Evolutionary conservation across 2,113 vertebrate genomes (phyloP).

Genomic region (Neotoma lepida): DNA sequence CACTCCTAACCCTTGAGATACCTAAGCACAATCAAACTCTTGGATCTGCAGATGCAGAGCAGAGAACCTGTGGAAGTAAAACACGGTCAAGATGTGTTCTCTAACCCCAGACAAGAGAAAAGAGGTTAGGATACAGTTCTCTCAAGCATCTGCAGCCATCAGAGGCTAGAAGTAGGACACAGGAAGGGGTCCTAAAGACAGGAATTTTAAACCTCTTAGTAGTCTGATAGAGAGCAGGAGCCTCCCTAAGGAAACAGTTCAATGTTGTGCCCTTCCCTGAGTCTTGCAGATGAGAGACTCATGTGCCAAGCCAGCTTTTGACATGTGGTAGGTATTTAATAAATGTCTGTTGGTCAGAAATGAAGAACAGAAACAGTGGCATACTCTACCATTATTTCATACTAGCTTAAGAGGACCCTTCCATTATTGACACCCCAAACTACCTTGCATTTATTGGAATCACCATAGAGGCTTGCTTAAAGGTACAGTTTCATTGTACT

Average conservation of each 20-base stretch:
- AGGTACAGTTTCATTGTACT: not conserved
- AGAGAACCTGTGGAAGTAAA: not conserved
- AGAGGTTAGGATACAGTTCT: not conserved
- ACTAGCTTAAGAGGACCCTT: constrained; percentile 27
- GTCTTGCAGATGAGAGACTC: not conserved
- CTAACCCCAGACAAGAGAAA: constrained; percentile 2
- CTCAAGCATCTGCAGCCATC: constrained; percentile 20
- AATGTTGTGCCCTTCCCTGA: not conserved
- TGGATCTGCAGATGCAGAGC: not conserved
- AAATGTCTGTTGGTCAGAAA: constrained; percentile 43
- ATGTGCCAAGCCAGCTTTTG: not conserved
- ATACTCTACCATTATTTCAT: not conserved
- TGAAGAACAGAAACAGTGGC: constrained; percentile 14
- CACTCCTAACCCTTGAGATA: not conserved
- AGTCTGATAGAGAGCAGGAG: not conserved
- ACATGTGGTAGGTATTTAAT: constrained; percentile 6
- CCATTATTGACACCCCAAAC: constrained; percentile 19
- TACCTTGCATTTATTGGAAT: not conserved
- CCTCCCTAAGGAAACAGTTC: not conserved
- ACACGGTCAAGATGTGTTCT: not conserved
- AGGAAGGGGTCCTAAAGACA: not conserved
- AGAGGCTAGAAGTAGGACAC: not conserved
- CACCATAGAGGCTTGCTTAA: constrained; percentile 29
- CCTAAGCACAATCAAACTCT: constrained; percentile 20
- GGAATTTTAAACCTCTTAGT: not conserved